These are phyloP conservation scores for Glaucopsyche alexis DNA, from an alignment of 2,888 invertebrate species.

Conservation along the genomic window DNA sequence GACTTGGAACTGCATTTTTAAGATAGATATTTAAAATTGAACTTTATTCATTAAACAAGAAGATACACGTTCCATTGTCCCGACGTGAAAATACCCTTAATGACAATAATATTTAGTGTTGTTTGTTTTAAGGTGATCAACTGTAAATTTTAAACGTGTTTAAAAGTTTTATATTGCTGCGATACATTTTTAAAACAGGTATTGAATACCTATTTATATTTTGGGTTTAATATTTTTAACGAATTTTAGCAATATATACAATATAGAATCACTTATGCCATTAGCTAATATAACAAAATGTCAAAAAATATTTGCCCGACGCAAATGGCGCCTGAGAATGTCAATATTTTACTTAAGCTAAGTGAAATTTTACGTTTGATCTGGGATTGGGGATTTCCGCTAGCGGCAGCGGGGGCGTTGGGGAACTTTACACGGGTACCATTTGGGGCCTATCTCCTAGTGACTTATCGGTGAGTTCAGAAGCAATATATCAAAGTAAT, in stretches of 20 bases:
- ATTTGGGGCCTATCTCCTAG: slow-evolving; percentile 70
- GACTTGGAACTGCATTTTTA: too few relatives aligned
- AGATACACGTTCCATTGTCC: too few relatives aligned
- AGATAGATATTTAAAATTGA: too few relatives aligned
- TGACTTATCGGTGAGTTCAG: slow-evolving; percentile 78
- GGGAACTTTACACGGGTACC: slow-evolving; percentile 74
- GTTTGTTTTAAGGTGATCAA: too few relatives aligned
- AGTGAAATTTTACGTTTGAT: slow-evolving; percentile 52
- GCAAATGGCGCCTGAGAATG: slow-evolving; percentile 16
- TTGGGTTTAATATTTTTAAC: not conserved
- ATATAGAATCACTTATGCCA: not conserved
- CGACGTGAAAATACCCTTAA: too few relatives aligned
- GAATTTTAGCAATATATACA: not conserved
- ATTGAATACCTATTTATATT: too few relatives aligned
- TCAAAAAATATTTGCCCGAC: slow-evolving; percentile 3
- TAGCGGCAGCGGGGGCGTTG: slow-evolving; percentile 58
- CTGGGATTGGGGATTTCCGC: slow-evolving; percentile 41
- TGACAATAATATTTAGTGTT: too few relatives aligned
- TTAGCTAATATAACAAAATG: not conserved
- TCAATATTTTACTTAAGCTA: slow-evolving; percentile 21
- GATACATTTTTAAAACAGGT: too few relatives aligned
- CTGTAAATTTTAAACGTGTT: too few relatives aligned
- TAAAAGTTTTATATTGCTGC: too few relatives aligned
- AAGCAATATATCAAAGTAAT: slow-evolving; percentile 77
- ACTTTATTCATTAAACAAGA: too few relatives aligned